Conservation (phyloP, 2,888 invertebrate genomes). For the Nephrotoma flavescens region DNA sequence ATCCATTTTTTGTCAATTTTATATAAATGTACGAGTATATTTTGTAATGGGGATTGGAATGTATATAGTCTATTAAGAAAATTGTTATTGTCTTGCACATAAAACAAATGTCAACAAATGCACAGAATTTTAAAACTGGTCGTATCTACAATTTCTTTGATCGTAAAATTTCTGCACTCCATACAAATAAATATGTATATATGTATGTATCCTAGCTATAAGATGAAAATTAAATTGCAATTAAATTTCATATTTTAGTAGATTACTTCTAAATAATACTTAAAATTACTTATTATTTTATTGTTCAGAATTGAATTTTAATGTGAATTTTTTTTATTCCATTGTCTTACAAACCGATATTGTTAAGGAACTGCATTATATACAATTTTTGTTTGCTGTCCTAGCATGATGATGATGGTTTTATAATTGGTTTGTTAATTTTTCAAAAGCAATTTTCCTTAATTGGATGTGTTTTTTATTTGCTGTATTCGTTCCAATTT, state of each 20-base stretch:
- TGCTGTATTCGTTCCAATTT: neutral
- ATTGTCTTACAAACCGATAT: neutral
- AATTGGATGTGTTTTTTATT: neutral
- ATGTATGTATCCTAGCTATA: neutral
- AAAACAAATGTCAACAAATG: neutral
- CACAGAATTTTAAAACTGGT: neutral
- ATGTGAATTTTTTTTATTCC: neutral
- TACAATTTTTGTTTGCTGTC: too few relatives aligned
- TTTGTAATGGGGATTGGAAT: neutral
- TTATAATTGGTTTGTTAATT: neutral
- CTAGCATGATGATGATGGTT: neutral
- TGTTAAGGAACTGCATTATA: too few relatives aligned
- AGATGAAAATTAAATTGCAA: neutral
- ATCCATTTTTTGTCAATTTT: neutral
- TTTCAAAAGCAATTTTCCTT: neutral
- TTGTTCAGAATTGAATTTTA: neutral
- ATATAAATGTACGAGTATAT: neutral
- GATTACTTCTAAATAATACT: neutral
- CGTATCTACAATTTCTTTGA: neutral
- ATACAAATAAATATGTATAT: neutral
- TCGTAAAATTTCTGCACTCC: neutral
- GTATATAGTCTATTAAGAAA: neutral
- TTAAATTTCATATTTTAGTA: neutral
- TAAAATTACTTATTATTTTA: neutral
- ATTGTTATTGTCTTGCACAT: neutral